phyloP scores from a whole-genome alignment of 1,140 invertebrate species.

The Drepana arcuata region DNA sequence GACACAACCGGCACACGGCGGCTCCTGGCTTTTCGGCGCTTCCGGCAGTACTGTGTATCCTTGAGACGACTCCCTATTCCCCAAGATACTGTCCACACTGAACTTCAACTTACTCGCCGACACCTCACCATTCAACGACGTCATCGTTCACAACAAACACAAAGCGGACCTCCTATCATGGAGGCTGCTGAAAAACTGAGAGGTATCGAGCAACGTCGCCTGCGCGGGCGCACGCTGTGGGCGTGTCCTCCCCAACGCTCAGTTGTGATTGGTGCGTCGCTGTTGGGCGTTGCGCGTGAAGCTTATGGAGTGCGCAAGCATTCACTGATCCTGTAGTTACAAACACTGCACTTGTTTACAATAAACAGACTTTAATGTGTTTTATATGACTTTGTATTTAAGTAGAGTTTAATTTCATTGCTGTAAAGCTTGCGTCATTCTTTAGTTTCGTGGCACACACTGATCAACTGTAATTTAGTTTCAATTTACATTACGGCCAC shows the following conservation, averaged over 20 bases:
- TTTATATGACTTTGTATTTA: slow-evolving; percentile 61
- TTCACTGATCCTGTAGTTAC: slow-evolving; percentile 44
- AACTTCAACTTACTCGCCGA: slow-evolving; percentile 55
- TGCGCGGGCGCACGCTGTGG: slow-evolving; percentile 43
- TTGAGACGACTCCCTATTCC: slow-evolving; percentile 24
- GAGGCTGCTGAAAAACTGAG: slow-evolving; percentile 50
- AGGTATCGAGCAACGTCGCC: slow-evolving; percentile 20
- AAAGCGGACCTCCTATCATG: slow-evolving; percentile 21
- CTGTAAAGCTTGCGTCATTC: slow-evolving; percentile 35
- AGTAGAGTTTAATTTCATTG: slow-evolving; percentile 55
- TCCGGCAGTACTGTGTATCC: slow-evolving; percentile 26
- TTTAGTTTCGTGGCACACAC: slow-evolving; percentile 13
- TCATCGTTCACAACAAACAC: slow-evolving; percentile 35
- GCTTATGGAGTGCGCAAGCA: slow-evolving; percentile 43
- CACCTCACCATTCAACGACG: slow-evolving; percentile 49
- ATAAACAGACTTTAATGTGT: slow-evolving; percentile 64
- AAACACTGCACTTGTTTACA: slow-evolving; percentile 62
- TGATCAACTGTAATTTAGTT: too few species aligned
- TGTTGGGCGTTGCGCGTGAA: slow-evolving; percentile 35
- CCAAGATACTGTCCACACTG: slow-evolving; percentile 61
- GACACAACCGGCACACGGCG: slow-evolving; percentile 57
- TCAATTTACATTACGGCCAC: too few species aligned
- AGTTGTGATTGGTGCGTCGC: slow-evolving; percentile 28
- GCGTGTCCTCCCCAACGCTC: slow-evolving; percentile 34
- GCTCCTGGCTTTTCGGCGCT: slow-evolving; percentile 28